phyloP scores from a whole-genome alignment of 1,140 invertebrate genomes.

The Apis dorsata region DNA sequence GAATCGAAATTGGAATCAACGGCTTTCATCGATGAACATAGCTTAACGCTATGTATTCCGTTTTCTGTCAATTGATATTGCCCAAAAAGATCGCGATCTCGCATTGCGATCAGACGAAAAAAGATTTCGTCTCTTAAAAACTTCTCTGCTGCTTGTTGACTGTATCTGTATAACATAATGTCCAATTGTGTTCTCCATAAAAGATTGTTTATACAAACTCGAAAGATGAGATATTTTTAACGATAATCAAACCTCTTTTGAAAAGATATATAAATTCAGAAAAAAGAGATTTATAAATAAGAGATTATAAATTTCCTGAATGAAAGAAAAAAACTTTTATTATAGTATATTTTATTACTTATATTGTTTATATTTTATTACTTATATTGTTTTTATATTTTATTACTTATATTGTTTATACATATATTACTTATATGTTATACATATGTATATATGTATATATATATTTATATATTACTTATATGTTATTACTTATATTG shows the following conservation, averaged over 20 bases:
- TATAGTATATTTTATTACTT: no score
- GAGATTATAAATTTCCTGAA: not conserved
- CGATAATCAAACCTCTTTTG: not conserved
- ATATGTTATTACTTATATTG: no score
- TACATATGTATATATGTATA: no score
- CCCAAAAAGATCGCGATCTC: slow-evolving; percentile 48
- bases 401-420: no score
- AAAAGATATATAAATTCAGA: no score
- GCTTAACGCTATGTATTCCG: slow-evolving; percentile 5
- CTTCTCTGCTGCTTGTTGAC: not conserved
- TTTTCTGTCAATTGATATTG: slow-evolving; percentile 40
- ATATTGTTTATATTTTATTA: no score
- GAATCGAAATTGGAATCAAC: slow-evolving; percentile 62
- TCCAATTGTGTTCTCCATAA: not conserved
- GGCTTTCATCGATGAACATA: slow-evolving; percentile 55
- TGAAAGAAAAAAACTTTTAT: not conserved
- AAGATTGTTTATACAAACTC: not conserved
- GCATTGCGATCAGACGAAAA: not conserved
- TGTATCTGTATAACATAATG: not conserved
- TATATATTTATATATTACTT: no score
- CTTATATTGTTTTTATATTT: no score
- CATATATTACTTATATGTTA: no score
- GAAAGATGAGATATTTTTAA: not conserved
- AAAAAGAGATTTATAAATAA: no score
- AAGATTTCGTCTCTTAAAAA: not conserved